Percentiles rank a stretch among this genome's conserved stretches.
Conservation (phyloP, 2,113 vertebrate species). For the Eulemur rufifrons region DNA sequence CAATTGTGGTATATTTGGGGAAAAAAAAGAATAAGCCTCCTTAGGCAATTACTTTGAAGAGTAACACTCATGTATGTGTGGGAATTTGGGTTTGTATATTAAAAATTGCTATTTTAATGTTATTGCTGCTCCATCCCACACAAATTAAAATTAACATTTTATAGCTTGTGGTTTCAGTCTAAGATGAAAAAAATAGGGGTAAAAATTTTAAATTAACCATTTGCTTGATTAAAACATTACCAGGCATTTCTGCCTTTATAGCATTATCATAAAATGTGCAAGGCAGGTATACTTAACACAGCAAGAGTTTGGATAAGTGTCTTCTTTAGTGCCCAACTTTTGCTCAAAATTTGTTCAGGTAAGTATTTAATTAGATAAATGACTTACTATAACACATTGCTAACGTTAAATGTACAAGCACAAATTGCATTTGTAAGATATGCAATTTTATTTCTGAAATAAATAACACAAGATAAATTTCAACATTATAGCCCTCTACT, state of each 20-base stretch:
- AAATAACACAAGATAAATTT: background rate
- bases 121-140: background rate
- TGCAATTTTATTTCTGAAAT: background rate
- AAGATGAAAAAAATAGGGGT: background rate
- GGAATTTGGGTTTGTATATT: background rate
- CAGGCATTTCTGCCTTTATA: background rate
- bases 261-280: background rate
- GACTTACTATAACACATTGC: background rate
- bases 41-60: background rate
- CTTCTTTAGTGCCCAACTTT: background rate
- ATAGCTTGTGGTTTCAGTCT: background rate
- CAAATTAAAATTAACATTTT: background rate
- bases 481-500: background rate
- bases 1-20: background rate
- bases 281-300: background rate
- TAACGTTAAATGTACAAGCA: background rate
- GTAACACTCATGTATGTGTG: background rate
- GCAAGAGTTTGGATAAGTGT: background rate
- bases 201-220: background rate
- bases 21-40: background rate
- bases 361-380: background rate
- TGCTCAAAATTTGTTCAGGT: background rate
- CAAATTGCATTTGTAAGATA: background rate
- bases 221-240: background rate
- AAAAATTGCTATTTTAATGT: constrained; percentile 25